phyloP scores from a whole-genome alignment of 2,888 invertebrate genomes.

The Philaethria dido region DNA sequence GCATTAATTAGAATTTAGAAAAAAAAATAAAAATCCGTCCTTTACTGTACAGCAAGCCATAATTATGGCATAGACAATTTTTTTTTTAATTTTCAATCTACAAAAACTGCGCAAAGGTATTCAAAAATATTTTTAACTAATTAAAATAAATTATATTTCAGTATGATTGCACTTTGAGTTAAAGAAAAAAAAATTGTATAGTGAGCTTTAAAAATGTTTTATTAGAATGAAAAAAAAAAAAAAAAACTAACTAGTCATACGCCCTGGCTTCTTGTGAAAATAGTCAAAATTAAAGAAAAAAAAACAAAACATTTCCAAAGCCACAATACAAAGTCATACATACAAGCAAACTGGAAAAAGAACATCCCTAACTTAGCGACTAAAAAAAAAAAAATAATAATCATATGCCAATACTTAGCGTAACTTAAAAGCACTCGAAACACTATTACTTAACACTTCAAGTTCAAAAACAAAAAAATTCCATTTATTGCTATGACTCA shows the following conservation, averaged over 20 bases:
- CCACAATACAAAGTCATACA: constrained; percentile 43
- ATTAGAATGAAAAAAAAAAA: neutral
- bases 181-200: constrained; percentile 37
- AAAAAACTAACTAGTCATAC: neutral
- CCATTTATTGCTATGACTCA: constrained; percentile 46
- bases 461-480: constrained; percentile 49
- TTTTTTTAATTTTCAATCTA: constrained; percentile 1
- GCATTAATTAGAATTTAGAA: neutral
- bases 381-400: constrained; percentile 36
- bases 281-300: neutral
- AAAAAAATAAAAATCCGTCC: neutral
- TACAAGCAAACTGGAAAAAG: constrained; percentile 35
- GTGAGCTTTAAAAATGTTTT: constrained; percentile 42
- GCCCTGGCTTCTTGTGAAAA: neutral
- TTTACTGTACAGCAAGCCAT: neutral
- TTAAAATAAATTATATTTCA: constrained; percentile 42
- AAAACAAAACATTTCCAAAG: constrained; percentile 29
- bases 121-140: constrained; percentile 32
- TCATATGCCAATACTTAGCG: constrained; percentile 40
- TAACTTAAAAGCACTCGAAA: constrained; percentile 54
- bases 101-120: constrained; percentile 19
- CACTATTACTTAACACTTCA: constrained; percentile 65
- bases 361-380: constrained; percentile 28
- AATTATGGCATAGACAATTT: neutral
- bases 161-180: constrained; percentile 43